phyloP scores from a whole-genome alignment of 2,797 vertebrate species.

The Chaunax sp. region DNA sequence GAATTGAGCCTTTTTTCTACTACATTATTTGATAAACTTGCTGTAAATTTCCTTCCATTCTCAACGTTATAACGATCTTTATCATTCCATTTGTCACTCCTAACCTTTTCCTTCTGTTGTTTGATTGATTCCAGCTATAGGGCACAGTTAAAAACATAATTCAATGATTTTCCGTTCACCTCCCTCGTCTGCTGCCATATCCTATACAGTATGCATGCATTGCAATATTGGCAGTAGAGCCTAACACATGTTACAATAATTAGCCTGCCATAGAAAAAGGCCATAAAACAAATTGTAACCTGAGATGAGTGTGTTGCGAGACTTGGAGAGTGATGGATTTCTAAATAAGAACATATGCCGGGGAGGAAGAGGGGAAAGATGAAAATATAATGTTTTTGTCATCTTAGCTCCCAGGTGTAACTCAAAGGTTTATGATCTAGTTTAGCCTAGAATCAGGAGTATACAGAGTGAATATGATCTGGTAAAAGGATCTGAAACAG shows the following conservation, averaged over 20 bases:
- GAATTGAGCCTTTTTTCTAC: not conserved
- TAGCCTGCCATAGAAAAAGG: constrained; percentile 46
- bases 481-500: not conserved
- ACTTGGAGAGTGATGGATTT: constrained; percentile 62
- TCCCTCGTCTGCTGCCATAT: not conserved
- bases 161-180: constrained; percentile 8
- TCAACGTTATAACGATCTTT: not conserved
- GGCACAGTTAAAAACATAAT: constrained; percentile 11
- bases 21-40: too few species aligned
- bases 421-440: not conserved
- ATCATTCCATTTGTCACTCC: constrained; percentile 3
- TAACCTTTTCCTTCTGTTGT: not conserved
- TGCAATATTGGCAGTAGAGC: constrained; percentile 24
- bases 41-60: not conserved
- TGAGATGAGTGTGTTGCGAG: constrained; percentile 44
- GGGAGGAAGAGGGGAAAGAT: not conserved
- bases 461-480: not conserved
- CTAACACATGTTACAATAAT: constrained; percentile 65
- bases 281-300: constrained; percentile 61
- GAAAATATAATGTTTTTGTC: not conserved
- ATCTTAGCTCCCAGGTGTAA: not conserved
- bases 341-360: constrained; percentile 48
- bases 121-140: constrained; percentile 11
- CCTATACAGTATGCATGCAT: constrained; percentile 1
- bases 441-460: not conserved